A percentile compares a stretch with the other conserved stretches of the same genome.
Conservation (phyloP, 2,113 vertebrate species). For the Galemys pyrenaicus region DNA sequence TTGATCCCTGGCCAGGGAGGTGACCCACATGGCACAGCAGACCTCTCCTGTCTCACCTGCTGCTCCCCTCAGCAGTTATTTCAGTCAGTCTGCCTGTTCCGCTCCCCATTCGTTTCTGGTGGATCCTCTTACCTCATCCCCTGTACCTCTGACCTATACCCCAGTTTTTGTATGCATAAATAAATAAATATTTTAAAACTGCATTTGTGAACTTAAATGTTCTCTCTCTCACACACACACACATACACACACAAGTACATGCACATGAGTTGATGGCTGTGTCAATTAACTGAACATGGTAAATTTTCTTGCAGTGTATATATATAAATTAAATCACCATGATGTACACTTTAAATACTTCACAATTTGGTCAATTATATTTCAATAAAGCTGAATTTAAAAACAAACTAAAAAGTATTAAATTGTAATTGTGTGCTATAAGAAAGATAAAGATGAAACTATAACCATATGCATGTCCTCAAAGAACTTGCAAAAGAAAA, state of each 20-base stretch:
- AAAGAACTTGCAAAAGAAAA: not conserved
- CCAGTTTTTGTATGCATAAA: too few relatives aligned
- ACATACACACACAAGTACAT: not conserved
- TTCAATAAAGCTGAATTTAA: not conserved
- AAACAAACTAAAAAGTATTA: not conserved
- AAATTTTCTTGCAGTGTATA: not conserved
- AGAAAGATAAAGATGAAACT: conserved; percentile 29
- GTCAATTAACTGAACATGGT: not conserved
- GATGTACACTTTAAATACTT: not conserved
- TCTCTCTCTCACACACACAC: not conserved
- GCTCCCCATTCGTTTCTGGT: too few relatives aligned
- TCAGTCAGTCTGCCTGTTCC: too few relatives aligned
- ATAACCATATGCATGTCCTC: not conserved
- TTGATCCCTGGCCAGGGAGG: too few relatives aligned
- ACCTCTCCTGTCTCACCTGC: too few relatives aligned
- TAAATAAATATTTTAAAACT: too few relatives aligned
- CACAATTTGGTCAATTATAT: not conserved
- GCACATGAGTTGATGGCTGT: not conserved
- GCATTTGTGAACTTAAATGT: conserved; percentile 7
- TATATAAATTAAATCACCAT: not conserved
- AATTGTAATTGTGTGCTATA: not conserved
- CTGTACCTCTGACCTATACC: too few relatives aligned
- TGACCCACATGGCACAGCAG: too few relatives aligned
- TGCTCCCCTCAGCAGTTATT: too few relatives aligned
- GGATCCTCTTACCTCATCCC: too few relatives aligned